Evolutionary conservation across 2,888 invertebrate species (phyloP).

Genomic region (Melanotus villosus): DNA sequence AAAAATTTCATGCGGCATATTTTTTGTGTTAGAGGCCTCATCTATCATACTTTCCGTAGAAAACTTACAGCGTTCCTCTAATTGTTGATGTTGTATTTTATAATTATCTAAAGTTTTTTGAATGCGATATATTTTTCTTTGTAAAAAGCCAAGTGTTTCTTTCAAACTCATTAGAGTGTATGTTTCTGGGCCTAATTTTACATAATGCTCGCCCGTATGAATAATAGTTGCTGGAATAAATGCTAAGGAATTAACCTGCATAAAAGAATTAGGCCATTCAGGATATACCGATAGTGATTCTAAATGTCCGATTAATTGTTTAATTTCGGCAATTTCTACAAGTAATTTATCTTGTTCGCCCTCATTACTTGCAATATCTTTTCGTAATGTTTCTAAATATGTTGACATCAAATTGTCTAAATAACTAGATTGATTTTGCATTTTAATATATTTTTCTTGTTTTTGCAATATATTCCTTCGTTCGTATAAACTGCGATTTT

Average conservation of each 20-base stretch:
- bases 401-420: constrained; percentile 9
- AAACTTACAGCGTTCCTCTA: constrained; percentile 23
- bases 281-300: constrained; percentile 27
- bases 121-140: constrained; percentile 26
- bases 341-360: constrained; percentile 21
- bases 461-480: constrained; percentile 12
- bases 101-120: constrained; percentile 6
- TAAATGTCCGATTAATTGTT: constrained; percentile 15
- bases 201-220: constrained; percentile 39
- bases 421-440: not conserved
- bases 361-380: constrained; percentile 24
- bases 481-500: too few relatives aligned
- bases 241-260: constrained; percentile 35
- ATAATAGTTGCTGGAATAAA: constrained; percentile 36
- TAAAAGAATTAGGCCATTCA: constrained; percentile 39
- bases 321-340: constrained; percentile 23
- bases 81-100: constrained; percentile 14
- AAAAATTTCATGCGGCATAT: constrained; percentile 34
- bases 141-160: constrained; percentile 29
- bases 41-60: not conserved
- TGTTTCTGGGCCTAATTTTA: constrained; percentile 25
- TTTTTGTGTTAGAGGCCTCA: not conserved
- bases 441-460: not conserved
- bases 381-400: constrained; percentile 16
- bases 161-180: constrained; percentile 35